Conservation (phyloP, 2,888 invertebrate genomes). For the Dryococelus australis region DNA sequence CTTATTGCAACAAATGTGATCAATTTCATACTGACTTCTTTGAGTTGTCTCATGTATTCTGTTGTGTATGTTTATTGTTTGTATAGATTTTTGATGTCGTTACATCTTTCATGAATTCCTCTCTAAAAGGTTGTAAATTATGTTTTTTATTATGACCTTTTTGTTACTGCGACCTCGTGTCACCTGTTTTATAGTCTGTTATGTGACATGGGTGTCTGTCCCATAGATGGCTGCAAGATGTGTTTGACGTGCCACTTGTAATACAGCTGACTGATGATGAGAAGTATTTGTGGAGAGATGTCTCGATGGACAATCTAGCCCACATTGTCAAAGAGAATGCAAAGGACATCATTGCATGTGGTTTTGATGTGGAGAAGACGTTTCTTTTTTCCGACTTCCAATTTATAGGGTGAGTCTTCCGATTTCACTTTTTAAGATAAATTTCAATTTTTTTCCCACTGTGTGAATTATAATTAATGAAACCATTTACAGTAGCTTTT, state of each 20-base stretch:
- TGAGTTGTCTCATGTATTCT: too few species aligned
- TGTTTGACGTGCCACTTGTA: constrained; percentile 93
- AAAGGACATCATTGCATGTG: constrained; percentile 97
- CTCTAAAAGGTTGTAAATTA: too few species aligned
- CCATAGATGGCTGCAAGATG: constrained; percentile 92
- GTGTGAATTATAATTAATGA: neutral
- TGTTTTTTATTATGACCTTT: too few species aligned
- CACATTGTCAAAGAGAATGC: constrained; percentile 89
- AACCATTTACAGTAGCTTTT: neutral
- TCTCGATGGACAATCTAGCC: constrained; percentile 86
- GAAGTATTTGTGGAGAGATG: constrained; percentile 95
- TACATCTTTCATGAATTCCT: too few species aligned
- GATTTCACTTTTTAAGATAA: too few species aligned
- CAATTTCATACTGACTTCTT: too few species aligned
- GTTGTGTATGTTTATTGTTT: too few species aligned
- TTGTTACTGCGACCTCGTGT: too few species aligned
- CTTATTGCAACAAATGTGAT: too few species aligned
- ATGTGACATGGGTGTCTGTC: constrained; percentile 21
- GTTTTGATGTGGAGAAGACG: constrained; percentile 92
- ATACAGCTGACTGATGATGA: constrained; percentile 99
- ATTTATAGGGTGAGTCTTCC: constrained; percentile 83
- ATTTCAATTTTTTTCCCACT: neutral
- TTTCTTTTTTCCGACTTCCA: constrained; percentile 96
- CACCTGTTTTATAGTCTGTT: too few species aligned
- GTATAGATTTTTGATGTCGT: too few species aligned